Evolutionary conservation across 2,113 vertebrate genomes (phyloP), one percentile per base, ranked within the genome.

Genomic region (Vidua chalybeata): DNA sequence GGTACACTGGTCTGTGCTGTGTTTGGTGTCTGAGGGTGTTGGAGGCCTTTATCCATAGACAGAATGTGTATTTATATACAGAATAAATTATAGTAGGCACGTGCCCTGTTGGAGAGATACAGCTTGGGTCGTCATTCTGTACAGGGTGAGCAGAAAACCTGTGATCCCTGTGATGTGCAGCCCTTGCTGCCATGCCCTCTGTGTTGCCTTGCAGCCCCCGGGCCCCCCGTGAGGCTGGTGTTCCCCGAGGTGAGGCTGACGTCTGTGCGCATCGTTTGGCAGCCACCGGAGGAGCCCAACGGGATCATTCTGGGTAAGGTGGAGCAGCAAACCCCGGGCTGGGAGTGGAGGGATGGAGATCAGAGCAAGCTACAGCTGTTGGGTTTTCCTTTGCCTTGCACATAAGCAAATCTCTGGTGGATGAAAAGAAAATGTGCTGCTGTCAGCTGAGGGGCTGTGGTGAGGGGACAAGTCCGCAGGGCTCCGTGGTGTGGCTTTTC

Each of bases 201-300:
- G 49, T 31, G 64, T 49, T 62, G 10, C 67, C 48, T 75, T 80
- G 19, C 92, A 99, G 99, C 99, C 77, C 99, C 99, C 3, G 99
- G 99, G 15, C 98, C 99, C 0, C 98, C 99, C 0, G 98, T 99
- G 94, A 98, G 99, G 94, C 96, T 99, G 97, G 98, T 99, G 94
- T 99, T 99, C 97, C 99, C 99, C 0, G 99, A 99, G 93, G 99
- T 99, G 94, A 98, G 98, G 78, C 96, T 99, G 74, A 98, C 98
- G 0, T 99, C 99, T 0, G 98, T 99, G 17, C 97, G 98, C 69
- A 99, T 99, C 56, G 98, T 99, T 27, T 99, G 99, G 99, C 99
- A 99, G 95, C 98, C 99, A 0, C 99, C 99, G 0, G 97, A 98
- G 76, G 98, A 99, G 81, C 99, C 99, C 92, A 99, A 99, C 1